Evolutionary conservation across 2,113 vertebrate genomes (phyloP), one percentile per base, ranked within the genome.

Genomic region (Cinclus cinclus): DNA sequence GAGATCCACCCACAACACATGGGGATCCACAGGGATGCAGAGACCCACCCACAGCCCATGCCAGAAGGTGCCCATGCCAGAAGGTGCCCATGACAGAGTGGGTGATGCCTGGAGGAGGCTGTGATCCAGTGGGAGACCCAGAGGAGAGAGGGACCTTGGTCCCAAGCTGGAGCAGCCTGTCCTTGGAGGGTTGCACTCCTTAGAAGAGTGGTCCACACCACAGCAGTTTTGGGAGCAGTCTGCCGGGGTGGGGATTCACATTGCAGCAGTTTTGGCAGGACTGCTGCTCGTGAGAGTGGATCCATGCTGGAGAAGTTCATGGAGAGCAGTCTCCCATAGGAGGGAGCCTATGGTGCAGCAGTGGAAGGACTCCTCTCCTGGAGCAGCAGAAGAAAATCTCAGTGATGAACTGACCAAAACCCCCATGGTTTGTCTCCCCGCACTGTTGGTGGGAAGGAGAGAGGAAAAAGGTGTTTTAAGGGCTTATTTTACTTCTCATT

Each of bases 21-120:
- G 44, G 44, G 44, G 44, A 46, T 46, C 19, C 44, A 46, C 19
- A 18, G 44, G 44, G 44, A 46, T 46, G 44, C 18, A 46, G 19
- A 46, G 42, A 46, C 19, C 44, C 44, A 46, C 19, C 18, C 19
- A 20, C 44, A 53, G 28, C 28, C 50, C 15, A 12, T 19, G 52
- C 28, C 35, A 10, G 9, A 7, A 47, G 25, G 15, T 75, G 19
- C 8, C 19, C 42, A 18, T 7, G 11, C 35, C 35, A 10, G 9
- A 7, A 47, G 25, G 15, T 75, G 19, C 8, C 19, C 42, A 18
- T 7, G 11, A 8, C 0, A 0, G 73, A 11, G 20, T 0, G 0
- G 21, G 44, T 60, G 44, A 11, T 62, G 35, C 27, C 44, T 47
- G 21, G 21, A 31, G 44, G 27, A 24, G 44, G 56, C 56, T 25